Conservation (phyloP, 1,140 invertebrate genomes). For the Bombus haemorrhoidalis region DNA sequence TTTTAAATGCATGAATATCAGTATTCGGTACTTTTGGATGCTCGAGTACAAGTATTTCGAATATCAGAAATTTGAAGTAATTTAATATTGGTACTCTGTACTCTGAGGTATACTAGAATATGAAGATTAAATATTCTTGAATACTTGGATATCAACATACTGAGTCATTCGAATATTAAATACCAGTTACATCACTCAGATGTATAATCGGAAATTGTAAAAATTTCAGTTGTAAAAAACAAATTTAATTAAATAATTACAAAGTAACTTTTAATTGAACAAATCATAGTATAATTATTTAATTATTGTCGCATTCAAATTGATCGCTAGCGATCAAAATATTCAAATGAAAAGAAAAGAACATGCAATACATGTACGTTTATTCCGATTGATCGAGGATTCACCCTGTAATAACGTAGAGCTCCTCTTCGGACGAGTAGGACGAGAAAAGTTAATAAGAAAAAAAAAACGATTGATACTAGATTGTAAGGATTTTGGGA, state of each 20-base stretch:
- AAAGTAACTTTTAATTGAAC: too few relatives aligned
- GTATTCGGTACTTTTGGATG: too few relatives aligned
- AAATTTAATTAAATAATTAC: too few relatives aligned
- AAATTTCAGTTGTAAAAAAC: too few relatives aligned
- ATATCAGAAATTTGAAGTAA: too few relatives aligned
- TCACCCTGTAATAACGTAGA: conserved; percentile 42
- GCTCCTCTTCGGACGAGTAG: conserved; percentile 32
- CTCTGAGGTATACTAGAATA: background rate
- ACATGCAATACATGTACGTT: background rate
- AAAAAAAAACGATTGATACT: conserved; percentile 53
- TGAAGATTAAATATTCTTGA: background rate
- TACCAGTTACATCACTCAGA: too few relatives aligned
- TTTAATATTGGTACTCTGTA: background rate
- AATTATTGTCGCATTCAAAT: background rate
- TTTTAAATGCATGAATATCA: too few relatives aligned
- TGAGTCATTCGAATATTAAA: background rate
- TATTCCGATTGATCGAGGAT: conserved; percentile 35
- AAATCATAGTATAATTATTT: too few relatives aligned
- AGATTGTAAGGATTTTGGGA: conserved; percentile 65
- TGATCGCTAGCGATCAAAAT: conserved; percentile 5
- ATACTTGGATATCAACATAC: background rate
- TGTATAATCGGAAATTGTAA: too few relatives aligned
- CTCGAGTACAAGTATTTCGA: too few relatives aligned
- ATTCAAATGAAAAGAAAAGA: background rate
- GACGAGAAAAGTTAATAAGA: conserved; percentile 19